A percentile compares a stretch with the other conserved stretches of the same genome.
These are phyloP conservation scores for Pecten maximus DNA, from an alignment of 2,888 invertebrate species.

Conservation along the genomic window DNA sequence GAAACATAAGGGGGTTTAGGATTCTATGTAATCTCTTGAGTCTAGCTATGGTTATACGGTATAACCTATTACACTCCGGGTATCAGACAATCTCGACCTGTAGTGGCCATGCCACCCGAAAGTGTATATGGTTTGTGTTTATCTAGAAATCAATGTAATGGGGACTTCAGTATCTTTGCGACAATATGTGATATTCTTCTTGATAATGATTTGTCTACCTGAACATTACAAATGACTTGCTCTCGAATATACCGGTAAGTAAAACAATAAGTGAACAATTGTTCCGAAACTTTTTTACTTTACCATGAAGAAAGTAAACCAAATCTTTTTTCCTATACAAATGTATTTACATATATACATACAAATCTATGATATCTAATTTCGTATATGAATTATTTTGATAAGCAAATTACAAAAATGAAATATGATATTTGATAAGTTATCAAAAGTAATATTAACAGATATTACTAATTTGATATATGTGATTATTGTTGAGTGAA, in stretches of 20 bases:
- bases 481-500: too few relatives aligned
- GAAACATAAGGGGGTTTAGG: background rate
- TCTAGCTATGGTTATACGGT: background rate
- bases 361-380: too few relatives aligned
- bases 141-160: background rate
- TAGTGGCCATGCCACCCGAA: background rate
- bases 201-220: background rate
- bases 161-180: background rate
- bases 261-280: too few relatives aligned
- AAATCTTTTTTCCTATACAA: too few relatives aligned
- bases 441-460: too few relatives aligned
- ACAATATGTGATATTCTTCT: background rate
- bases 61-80: background rate
- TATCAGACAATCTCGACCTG: background rate
- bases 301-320: too few relatives aligned
- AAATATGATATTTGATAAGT: too few relatives aligned
- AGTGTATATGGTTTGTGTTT: background rate
- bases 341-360: too few relatives aligned
- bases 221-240: background rate
- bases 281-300: too few relatives aligned
- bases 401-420: too few relatives aligned
- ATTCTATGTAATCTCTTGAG: background rate
- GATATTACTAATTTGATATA: too few relatives aligned
- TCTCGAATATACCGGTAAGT: constrained; percentile 22
- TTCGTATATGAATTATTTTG: too few relatives aligned